A percentile compares a stretch with the other conserved stretches of the same genome.
phyloP scores from a whole-genome alignment of 2,113 vertebrate genomes.

The Raja brachyura region DNA sequence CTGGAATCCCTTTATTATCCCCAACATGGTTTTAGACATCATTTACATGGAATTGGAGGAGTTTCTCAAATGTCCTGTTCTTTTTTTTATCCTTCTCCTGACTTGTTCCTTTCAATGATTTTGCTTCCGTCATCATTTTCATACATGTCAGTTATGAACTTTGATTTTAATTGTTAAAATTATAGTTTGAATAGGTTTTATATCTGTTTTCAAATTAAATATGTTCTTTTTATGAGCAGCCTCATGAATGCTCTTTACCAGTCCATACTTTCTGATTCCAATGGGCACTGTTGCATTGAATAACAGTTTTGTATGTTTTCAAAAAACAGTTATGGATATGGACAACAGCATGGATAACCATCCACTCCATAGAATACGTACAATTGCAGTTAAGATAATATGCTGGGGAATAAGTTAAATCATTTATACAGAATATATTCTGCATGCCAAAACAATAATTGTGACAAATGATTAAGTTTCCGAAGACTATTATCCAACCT shows the following conservation, averaged over 20 bases:
- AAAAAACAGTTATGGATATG: neutral
- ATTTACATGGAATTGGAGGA: neutral
- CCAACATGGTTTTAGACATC: neutral
- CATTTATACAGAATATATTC: neutral
- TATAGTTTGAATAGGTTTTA: neutral
- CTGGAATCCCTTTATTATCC: neutral
- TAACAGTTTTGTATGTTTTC: neutral
- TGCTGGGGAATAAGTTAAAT: neutral
- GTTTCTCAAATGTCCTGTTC: neutral
- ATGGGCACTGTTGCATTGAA: neutral
- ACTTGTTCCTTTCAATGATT: neutral
- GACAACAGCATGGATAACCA: neutral
- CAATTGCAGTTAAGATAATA: neutral
- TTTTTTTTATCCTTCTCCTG: neutral
- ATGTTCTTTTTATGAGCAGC: neutral
- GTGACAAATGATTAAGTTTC: neutral
- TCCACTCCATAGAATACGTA: neutral
- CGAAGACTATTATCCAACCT: neutral
- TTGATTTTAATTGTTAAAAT: neutral
- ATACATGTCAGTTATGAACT: neutral
- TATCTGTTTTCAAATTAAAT: neutral
- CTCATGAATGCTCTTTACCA: neutral
- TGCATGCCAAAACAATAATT: neutral
- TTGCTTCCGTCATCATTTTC: neutral
- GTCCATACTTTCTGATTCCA: neutral